Conservation (phyloP, 2,797 vertebrate species). For the Morelia viridis region DNA sequence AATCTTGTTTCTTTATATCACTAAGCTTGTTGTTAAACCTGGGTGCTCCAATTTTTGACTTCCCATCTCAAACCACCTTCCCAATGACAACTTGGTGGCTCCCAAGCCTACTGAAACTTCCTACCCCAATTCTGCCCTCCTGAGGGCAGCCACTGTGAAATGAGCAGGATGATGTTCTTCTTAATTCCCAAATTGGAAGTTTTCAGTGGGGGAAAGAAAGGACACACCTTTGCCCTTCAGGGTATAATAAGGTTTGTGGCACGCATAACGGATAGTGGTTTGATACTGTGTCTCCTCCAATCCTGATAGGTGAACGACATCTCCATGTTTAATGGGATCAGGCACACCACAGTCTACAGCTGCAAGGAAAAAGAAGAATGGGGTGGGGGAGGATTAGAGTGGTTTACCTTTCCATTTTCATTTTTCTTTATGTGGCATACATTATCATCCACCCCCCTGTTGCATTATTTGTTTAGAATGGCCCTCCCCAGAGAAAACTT, state of each 20-base stretch:
- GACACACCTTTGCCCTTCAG: conserved; percentile 71
- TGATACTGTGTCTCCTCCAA: conserved; percentile 68
- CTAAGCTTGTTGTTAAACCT: background rate
- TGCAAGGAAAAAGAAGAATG: conserved; percentile 53
- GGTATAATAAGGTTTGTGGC: conserved; percentile 79
- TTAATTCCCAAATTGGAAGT: background rate
- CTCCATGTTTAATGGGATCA: conserved; percentile 59
- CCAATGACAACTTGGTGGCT: background rate
- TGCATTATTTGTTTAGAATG: background rate
- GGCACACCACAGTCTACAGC: conserved; percentile 84
- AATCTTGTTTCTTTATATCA: background rate
- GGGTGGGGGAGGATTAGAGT: background rate
- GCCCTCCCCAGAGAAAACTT: background rate
- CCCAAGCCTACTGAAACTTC: background rate
- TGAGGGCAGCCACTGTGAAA: accelerated
- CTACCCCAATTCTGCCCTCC: background rate
- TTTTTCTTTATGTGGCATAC: background rate
- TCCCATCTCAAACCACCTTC: too few species aligned
- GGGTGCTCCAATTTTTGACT: background rate
- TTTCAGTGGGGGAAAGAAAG: background rate
- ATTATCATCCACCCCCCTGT: background rate
- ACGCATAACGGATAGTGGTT: conserved; percentile 73
- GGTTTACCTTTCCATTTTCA: background rate
- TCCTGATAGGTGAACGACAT: background rate
- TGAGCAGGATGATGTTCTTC: background rate